Evolutionary conservation across 2,797 vertebrate species (phyloP).

Genomic region (Antennarius maculatus): DNA sequence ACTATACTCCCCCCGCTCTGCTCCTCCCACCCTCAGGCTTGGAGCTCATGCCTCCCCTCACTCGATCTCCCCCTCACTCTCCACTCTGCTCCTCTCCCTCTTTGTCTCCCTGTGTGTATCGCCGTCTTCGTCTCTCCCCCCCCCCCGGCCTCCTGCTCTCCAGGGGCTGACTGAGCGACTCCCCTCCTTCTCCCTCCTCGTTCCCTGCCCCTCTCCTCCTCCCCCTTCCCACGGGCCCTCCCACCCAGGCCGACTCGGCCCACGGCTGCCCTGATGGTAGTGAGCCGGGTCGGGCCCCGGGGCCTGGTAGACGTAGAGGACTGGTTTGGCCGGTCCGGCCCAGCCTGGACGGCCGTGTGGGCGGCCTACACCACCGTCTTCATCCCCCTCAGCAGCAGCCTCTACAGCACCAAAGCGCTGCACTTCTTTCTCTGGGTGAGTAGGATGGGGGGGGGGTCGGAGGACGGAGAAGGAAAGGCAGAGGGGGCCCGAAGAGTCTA

Average conservation of each 20-base stretch:
- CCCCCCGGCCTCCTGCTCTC: slow-evolving; percentile 45
- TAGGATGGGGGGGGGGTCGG: slow-evolving; percentile 42
- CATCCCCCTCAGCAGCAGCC: slow-evolving; percentile 83
- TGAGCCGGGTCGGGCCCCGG: slow-evolving; percentile 75
- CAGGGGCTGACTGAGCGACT: slow-evolving; percentile 49
- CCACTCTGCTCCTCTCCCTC: slow-evolving; percentile 50
- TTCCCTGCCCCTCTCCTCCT: slow-evolving; percentile 44
- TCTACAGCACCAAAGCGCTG: slow-evolving; percentile 83
- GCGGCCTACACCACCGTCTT: slow-evolving; percentile 84
- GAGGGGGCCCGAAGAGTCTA: neutral
- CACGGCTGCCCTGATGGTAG: slow-evolving; percentile 69
- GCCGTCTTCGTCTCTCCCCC: slow-evolving; percentile 42
- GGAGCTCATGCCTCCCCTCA: slow-evolving; percentile 59
- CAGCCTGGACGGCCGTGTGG: slow-evolving; percentile 78
- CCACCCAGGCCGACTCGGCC: slow-evolving; percentile 63
- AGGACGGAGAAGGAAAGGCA: slow-evolving; percentile 11
- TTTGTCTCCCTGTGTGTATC: slow-evolving; percentile 53
- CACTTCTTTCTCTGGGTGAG: slow-evolving; percentile 84
- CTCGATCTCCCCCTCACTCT: slow-evolving; percentile 54
- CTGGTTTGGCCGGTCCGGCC: slow-evolving; percentile 53
- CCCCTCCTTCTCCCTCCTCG: slow-evolving; percentile 49
- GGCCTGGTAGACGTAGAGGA: slow-evolving; percentile 78
- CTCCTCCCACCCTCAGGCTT: slow-evolving; percentile 64
- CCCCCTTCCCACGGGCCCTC: slow-evolving; percentile 46
- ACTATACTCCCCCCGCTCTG: slow-evolving; percentile 38